Evolutionary conservation across 1,140 invertebrate genomes (phyloP), one percentile per base, ranked within the genome.

Genomic region (Ruditapes philippinarum): DNA sequence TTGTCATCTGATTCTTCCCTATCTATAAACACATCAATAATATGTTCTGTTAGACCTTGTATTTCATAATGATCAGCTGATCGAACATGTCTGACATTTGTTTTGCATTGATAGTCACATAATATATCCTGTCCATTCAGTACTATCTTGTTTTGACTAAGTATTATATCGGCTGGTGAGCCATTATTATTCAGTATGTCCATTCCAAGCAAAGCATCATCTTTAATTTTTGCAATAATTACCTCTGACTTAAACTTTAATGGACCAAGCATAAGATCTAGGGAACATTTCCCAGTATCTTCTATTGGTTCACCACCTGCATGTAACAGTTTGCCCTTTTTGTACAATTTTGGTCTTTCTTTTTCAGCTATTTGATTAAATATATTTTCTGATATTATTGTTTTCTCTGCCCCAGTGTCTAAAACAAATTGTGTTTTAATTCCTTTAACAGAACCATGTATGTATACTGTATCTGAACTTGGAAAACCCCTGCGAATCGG

Each of bases 141-240:
- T 54, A 79, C 17, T 17, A 79, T 57, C 31, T 19, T n/a, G n/a
- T n/a, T n/a, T n/a, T n/a, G n/a, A n/a, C n/a, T n/a, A n/a, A n/a
- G n/a, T n/a, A n/a, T n/a, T n/a, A n/a, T n/a, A n/a, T n/a, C n/a
- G n/a, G n/a, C n/a, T n/a, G 25, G 40, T 28, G 76, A 73, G 33
- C 33, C 49, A 9, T 74, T 7, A 25, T 33, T 25, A 74, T 22
- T 33, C 42, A 42, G 80, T 81, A 51, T 51, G 68, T 88, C 85
- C 4, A 90, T 78, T 7, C 89, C 85, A 17, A 84, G 49, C 22
- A 90, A 62, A 14, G 40, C 85, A 70, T 79, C 85, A 84, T 90
- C 90, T 25, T 82, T 76, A 54, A 89, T 91, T 28, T 91, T 79
- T 62, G 90, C 83, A 83, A 91, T 54, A 57, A 89, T 80, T 12